Evolutionary conservation across 2,888 invertebrate genomes (phyloP), one percentile per base, ranked within the genome.

Genomic region (Microctonus aethiopoides): DNA sequence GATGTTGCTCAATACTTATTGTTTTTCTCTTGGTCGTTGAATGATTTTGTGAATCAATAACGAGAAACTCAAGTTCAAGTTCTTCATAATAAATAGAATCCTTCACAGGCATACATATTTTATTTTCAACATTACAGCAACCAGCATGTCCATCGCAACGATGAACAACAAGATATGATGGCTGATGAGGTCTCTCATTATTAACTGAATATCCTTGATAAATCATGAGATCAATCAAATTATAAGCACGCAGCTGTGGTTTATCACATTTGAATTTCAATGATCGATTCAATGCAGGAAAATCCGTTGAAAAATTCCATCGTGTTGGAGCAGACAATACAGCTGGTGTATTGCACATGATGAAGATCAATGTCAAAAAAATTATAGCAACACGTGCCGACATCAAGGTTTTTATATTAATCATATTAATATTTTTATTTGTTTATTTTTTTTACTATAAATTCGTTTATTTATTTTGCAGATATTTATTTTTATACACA

Each of bases 141-240:
- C 86, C 86, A 1, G 85, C 74, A n/a, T 81, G 78, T 4, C 68
- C 73, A 66, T 86, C 86, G 73, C 86, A 86, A 22, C 82, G 78
- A 16, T 77, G 77, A 11, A 81, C 26, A 1, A 82, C 75, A 0
- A 82, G 75, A 54, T 80, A 82, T 4, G 75, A 52, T 11, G 83
- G 83, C 6, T 67, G 73, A 32, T 54, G 16, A 16, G 41, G 32
- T 11, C 20, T n/a, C 22, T 65, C 65, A 11, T 26, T n/a, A 32
- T 6, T n/a, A 11, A 34, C 5, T 7, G 24, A 39, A 36, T 29
- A 20, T 32, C 22, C 34, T 2, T 34, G 22, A 13, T 16, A 36
- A 32, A 51, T 39, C 63, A 64, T 46, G 4, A 46, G 26, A 32
- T 83, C 80, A 9, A 34, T 68, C 29, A 82, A 60, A 54, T 77